These are phyloP conservation scores for Rotaria sp. DNA, from an alignment of 2,888 invertebrate species.

Conservation along the genomic window DNA sequence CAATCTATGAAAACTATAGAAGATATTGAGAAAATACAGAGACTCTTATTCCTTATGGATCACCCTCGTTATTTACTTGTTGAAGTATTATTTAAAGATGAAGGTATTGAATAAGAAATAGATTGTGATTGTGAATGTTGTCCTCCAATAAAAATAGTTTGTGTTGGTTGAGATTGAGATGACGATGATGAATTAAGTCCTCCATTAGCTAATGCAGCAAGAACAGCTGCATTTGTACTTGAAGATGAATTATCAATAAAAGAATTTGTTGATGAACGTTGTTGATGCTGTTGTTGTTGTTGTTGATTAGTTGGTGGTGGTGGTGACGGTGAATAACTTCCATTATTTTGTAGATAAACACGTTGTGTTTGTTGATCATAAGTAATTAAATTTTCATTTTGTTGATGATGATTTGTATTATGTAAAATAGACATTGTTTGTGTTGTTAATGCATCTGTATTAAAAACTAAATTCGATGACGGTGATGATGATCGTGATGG, in stretches of 20 bases:
- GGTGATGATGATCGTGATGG: not conserved
- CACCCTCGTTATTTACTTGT: not conserved
- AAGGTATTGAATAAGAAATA: not conserved
- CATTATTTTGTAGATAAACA: not conserved
- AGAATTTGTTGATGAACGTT: not conserved
- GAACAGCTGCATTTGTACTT: not conserved
- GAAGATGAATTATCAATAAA: not conserved
- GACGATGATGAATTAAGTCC: not conserved
- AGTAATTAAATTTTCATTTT: not conserved
- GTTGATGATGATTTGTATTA: not conserved
- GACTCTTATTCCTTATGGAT: too few species aligned
- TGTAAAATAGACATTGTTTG: constrained; percentile 25
- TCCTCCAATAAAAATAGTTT: not conserved
- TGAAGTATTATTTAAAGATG: not conserved
- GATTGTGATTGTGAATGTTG: not conserved
- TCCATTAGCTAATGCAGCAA: constrained; percentile 1
- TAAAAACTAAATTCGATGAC: not conserved
- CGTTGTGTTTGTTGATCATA: not conserved
- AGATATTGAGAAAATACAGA: too few species aligned
- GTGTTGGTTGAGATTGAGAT: not conserved
- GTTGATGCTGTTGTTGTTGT: not conserved
- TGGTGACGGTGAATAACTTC: not conserved
- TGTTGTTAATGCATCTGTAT: not conserved
- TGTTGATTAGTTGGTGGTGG: not conserved
- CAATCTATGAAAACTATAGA: too few species aligned